Base-by-base conservation (phyloP, 2,113 vertebrate genomes). In the Todiramphus chloris region DNA sequence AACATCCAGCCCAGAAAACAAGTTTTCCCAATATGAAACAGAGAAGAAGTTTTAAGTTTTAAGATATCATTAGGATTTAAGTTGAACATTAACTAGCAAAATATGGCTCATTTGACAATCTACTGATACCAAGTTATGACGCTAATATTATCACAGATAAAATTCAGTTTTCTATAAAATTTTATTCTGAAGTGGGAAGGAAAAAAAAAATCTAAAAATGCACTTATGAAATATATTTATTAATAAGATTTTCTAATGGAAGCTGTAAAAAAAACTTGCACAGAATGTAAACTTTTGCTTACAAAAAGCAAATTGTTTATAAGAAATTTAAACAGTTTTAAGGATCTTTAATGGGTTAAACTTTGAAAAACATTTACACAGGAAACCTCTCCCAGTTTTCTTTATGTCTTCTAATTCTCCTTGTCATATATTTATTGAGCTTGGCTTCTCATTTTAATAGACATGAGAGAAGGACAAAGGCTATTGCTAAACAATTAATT, bases 331-430 rank as follows among this genome's bases (percentile, higher is more conserved):
- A 53, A 41, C 6, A 21, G 1, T 68, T 64, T 53, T 44, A 3
- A 64, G 68, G 46, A 33, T 16, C 2, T 0, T 64, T 72, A 37
- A 13, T 37, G 33, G 8, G 2, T 56, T 78, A 68, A 44, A 76
- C 16, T 81, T 73, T 41, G 35, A 62, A 89, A 89, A 84, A n/a
- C 2, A 7, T 12, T 7, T 67, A 35, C 5, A 70, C 2, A 3
- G 18, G 10, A 66, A 25, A 9, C 1, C 2, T 11, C 2, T 3
- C 4, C 0, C 8, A 17, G 1, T 55, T 50, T 60, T 91, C 44
- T 75, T 74, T 74, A 19, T 60, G 51, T 37, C 64, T 75, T 90
- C 9, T 74, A 64, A 16, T 72, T 92, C 60, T 92, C 35, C 35
- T 41, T 73, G 15, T 21, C 51, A 37, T 41, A 3, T 39, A 37